phyloP scores from a whole-genome alignment of 1,140 invertebrate species.

The Archegozetes longisetosus region DNA sequence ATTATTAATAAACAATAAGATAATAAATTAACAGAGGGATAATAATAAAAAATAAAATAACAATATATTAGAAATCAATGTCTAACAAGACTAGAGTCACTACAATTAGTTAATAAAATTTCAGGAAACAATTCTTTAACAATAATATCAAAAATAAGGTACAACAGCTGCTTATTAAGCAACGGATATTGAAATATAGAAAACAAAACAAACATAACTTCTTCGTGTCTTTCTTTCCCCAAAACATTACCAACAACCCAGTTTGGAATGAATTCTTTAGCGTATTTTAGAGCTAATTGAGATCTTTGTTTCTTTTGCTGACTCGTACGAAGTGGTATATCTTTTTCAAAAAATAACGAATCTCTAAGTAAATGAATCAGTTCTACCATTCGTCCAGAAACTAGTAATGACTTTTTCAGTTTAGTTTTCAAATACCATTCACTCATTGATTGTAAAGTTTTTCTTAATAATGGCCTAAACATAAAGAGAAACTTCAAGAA shows the following conservation, averaged over 20 bases:
- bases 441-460: slow-evolving; percentile 4
- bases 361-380: background rate
- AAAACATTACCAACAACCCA: slow-evolving; percentile 1
- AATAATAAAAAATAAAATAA: background rate
- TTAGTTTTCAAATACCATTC: background rate
- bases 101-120: background rate
- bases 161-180: slow-evolving; percentile 9
- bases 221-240: background rate
- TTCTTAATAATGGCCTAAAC: slow-evolving; percentile 3
- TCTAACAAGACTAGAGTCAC: no score
- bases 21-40: background rate
- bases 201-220: slow-evolving; percentile 1
- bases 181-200: slow-evolving; percentile 7
- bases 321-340: background rate
- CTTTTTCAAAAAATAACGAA: background rate
- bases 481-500: slow-evolving; percentile 2
- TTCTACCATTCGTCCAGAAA: background rate
- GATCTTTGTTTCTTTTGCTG: slow-evolving; percentile 7
- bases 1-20: background rate
- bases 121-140: slow-evolving; percentile 5
- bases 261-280: slow-evolving; percentile 5
- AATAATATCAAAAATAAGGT: background rate
- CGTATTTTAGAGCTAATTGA: background rate
- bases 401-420: slow-evolving; percentile 1
- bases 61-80: no score